Evolutionary conservation across 1,140 invertebrate species (phyloP).

Genomic region (Hyles vespertilio): DNA sequence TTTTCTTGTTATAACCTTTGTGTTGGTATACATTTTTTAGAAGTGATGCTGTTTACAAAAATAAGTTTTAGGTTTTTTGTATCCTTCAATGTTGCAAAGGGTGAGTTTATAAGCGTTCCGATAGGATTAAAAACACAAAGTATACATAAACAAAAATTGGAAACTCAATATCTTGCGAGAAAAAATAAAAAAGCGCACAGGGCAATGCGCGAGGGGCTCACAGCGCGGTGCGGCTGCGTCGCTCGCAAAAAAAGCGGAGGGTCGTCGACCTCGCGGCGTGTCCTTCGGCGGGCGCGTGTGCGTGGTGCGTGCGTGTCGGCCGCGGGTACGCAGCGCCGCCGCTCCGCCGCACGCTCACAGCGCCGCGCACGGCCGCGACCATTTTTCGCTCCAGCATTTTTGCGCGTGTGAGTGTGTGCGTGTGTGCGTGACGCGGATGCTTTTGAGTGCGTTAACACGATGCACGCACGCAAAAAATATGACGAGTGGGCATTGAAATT

Average conservation of each 20-base stretch:
- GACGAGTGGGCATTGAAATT: constrained; percentile 9
- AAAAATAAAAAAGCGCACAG: constrained; percentile 43
- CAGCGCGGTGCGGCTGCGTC: constrained; percentile 54
- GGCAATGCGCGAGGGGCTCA: constrained; percentile 56
- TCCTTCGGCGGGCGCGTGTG: constrained; percentile 61
- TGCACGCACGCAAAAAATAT: constrained; percentile 48
- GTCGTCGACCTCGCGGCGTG: constrained; percentile 64
- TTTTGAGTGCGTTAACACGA: constrained; percentile 54
- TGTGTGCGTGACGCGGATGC: constrained; percentile 54
- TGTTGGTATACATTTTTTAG: no score
- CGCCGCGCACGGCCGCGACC: constrained; percentile 43
- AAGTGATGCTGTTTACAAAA: no score
- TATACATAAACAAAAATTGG: no score
- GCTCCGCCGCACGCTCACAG: constrained; percentile 23
- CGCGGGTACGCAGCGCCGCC: constrained; percentile 36
- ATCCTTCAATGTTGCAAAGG: no score
- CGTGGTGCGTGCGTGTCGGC: constrained; percentile 38
- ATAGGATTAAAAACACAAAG: no score
- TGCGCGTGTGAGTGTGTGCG: constrained; percentile 3
- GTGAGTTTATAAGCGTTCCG: no score
- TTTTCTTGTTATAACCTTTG: no score
- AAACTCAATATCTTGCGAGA: constrained; percentile 16
- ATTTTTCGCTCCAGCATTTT: constrained; percentile 17
- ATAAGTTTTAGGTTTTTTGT: no score
- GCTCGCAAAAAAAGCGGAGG: constrained; percentile 62